These are phyloP conservation scores for Sitophilus oryzae DNA, from an alignment of 1,140 invertebrate genomes.

Conservation along the genomic window DNA sequence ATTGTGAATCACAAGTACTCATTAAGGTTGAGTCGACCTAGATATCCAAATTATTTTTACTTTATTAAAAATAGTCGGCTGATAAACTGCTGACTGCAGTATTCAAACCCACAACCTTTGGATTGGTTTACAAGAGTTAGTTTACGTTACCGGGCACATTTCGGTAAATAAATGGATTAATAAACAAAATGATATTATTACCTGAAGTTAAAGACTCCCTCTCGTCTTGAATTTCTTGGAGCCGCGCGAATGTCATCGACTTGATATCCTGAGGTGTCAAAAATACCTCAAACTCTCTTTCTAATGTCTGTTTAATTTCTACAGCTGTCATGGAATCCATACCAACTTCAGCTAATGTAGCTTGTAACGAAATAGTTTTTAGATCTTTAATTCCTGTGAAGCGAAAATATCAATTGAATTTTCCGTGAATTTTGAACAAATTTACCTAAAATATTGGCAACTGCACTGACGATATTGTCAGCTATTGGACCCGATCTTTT, in stretches of 20 bases:
- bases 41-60: too few species aligned
- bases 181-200: too few species aligned
- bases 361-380: conserved; percentile 51
- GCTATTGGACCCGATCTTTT: conserved; percentile 53
- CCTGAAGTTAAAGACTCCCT: too few species aligned
- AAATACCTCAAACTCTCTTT: conserved; percentile 58
- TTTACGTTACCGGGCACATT: too few species aligned
- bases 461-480: conserved; percentile 57
- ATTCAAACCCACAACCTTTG: too few species aligned
- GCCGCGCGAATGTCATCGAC: conserved; percentile 39
- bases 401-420: neutral
- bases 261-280: conserved; percentile 57
- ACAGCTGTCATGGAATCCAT: conserved; percentile 87
- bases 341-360: conserved; percentile 74
- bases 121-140: too few species aligned
- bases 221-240: neutral
- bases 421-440: neutral
- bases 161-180: too few species aligned
- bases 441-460: conserved; percentile 57
- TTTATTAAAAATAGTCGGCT: too few species aligned
- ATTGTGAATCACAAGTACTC: too few species aligned
- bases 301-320: conserved; percentile 66
- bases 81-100: too few species aligned
- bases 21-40: too few species aligned
- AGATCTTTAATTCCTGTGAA: conserved; percentile 17